These are phyloP conservation scores for Parascotia fuliginaria DNA, from an alignment of 2,888 invertebrate species.

Conservation along the genomic window DNA sequence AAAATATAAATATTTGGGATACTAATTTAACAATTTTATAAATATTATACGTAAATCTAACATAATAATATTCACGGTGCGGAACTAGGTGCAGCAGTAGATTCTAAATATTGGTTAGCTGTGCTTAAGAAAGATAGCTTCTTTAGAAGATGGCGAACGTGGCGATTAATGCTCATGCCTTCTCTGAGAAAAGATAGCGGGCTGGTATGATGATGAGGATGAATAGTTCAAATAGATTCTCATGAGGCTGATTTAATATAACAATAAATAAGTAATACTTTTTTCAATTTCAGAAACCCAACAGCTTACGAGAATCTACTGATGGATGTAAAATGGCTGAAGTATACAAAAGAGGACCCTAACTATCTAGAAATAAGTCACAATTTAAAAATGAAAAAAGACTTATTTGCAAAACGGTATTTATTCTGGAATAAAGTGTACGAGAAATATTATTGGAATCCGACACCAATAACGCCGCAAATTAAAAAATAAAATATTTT, in stretches of 20 bases:
- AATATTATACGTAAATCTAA: too few species aligned
- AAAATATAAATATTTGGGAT: too few species aligned
- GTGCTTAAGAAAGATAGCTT: too few species aligned
- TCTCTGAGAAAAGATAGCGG: too few species aligned
- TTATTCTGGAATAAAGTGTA: constrained; percentile 72
- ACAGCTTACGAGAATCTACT: constrained; percentile 70
- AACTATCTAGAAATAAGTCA: constrained; percentile 67
- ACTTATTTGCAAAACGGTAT: constrained; percentile 60
- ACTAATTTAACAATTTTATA: too few species aligned
- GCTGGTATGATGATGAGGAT: too few species aligned
- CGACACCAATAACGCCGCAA: constrained; percentile 37
- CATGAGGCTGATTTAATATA: neutral
- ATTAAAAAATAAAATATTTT: neutral
- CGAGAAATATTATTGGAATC: constrained; percentile 69
- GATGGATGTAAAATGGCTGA: constrained; percentile 63
- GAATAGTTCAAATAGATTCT: neutral
- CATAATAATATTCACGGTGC: too few species aligned
- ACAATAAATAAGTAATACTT: neutral
- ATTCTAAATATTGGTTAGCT: too few species aligned
- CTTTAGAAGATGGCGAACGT: too few species aligned
- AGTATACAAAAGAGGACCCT: constrained; percentile 58
- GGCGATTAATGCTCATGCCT: too few species aligned
- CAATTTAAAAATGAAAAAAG: constrained; percentile 56
- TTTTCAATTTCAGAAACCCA: constrained; percentile 65
- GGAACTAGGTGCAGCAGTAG: too few species aligned